Conservation (phyloP, 2,113 vertebrate genomes). For the Oreochromis aureus region DNA sequence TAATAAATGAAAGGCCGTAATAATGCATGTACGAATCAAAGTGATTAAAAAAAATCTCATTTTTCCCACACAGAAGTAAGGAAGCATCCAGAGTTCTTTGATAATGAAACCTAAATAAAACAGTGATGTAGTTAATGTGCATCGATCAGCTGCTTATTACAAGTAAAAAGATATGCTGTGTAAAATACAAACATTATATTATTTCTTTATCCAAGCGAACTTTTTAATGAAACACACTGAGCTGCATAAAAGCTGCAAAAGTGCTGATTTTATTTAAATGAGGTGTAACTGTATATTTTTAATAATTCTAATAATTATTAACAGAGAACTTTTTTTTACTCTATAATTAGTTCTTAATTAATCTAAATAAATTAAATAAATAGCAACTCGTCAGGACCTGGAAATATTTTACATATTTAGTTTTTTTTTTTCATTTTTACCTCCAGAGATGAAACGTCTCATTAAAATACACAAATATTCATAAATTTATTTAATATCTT, state of each 20-base stretch:
- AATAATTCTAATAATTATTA: background rate
- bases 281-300: background rate
- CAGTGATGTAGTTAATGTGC: background rate
- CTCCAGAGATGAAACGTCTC: background rate
- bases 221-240: background rate
- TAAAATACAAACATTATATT: fast-evolving
- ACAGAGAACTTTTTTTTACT: fast-evolving
- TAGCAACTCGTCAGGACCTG: background rate
- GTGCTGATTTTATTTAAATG: background rate
- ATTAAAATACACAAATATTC: background rate
- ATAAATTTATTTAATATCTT: background rate
- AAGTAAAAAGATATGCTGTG: background rate
- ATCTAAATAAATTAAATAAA: background rate
- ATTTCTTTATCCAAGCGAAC: background rate
- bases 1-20: background rate
- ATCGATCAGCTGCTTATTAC: background rate
- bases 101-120: background rate
- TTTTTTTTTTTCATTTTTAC: background rate
- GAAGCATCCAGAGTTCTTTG: background rate
- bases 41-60: fast-evolving
- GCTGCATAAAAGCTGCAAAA: background rate
- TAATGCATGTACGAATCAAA: fast-evolving
- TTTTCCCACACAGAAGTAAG: fast-evolving
- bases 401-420: background rate
- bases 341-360: background rate